A percentile compares a stretch with the other conserved stretches of the same genome.
Conservation (phyloP, 2,888 invertebrate species). For the Pollenia labialis region DNA sequence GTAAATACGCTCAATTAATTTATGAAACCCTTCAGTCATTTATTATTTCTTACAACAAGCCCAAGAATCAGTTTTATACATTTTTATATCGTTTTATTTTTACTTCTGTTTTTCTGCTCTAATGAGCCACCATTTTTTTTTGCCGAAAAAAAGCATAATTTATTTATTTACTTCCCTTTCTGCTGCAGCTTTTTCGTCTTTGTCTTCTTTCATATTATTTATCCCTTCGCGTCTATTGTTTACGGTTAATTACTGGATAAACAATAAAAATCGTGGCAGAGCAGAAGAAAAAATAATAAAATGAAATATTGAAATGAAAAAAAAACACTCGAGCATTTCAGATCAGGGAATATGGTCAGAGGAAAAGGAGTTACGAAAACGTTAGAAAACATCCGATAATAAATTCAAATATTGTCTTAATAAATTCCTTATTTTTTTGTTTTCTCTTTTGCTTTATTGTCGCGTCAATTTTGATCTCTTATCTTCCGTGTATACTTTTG, state of each 20-base stretch:
- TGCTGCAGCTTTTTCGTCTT: not conserved
- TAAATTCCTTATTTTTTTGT: constrained; percentile 33
- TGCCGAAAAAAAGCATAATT: constrained; percentile 23
- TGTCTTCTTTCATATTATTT: too few species aligned
- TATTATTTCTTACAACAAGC: not conserved
- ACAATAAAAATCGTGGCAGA: constrained; percentile 43
- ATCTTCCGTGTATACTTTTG: not conserved
- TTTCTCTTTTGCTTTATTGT: not conserved
- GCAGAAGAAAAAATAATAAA: not conserved
- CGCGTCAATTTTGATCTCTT: constrained; percentile 15
- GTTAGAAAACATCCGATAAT: constrained; percentile 26
- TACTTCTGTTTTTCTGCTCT: constrained; percentile 41
- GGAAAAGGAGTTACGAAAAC: not conserved
- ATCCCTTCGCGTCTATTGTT: constrained; percentile 32
- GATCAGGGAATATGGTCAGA: not conserved
- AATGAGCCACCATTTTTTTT: constrained; percentile 26
- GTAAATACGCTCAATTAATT: constrained; percentile 56
- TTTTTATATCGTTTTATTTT: not conserved
- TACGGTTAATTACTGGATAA: constrained; percentile 63
- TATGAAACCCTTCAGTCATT: constrained; percentile 50
- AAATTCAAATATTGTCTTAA: constrained; percentile 60
- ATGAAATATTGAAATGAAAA: not conserved
- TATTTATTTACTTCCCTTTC: not conserved
- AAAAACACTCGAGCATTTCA: not conserved
- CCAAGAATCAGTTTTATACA: not conserved